phyloP scores from a whole-genome alignment of 1,140 invertebrate species.

The Drosophila mauritiana region DNA sequence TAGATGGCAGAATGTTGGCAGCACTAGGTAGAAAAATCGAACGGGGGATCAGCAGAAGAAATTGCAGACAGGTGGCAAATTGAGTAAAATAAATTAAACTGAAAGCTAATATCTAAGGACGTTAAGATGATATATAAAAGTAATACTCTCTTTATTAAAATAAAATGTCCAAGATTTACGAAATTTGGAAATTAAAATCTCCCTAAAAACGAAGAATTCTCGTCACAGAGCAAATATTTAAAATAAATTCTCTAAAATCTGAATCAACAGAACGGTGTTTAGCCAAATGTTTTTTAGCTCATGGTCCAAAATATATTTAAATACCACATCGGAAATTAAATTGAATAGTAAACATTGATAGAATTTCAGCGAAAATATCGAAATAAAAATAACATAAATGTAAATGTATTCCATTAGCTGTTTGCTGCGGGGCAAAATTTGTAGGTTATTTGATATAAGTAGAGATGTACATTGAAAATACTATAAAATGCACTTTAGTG shows the following conservation, averaged over 20 bases:
- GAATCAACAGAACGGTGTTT: background rate
- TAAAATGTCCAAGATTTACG: no score
- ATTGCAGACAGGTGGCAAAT: conserved; percentile 6
- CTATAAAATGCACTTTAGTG: background rate
- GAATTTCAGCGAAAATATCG: conserved; percentile 1
- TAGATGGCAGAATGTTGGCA: conserved; percentile 1
- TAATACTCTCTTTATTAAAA: no score
- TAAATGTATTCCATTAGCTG: conserved; percentile 1
- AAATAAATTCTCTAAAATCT: background rate
- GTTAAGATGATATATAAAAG: background rate
- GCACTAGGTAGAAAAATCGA: conserved; percentile 7
- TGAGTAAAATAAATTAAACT: conserved; percentile 3
- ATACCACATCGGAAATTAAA: background rate
- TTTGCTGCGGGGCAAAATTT: background rate
- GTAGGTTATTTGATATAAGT: conserved; percentile 6
- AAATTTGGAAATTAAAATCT: no score
- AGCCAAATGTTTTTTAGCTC: background rate
- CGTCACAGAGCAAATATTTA: background rate
- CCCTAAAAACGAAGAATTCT: no score
- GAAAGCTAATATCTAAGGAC: background rate
- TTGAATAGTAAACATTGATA: background rate
- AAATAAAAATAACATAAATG: background rate
- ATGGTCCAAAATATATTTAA: background rate
- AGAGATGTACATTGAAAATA: background rate
- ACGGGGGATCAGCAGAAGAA: background rate